These are phyloP conservation scores for Parthenolecanium corni DNA, from an alignment of 2,888 invertebrate species.

Conservation along the genomic window DNA sequence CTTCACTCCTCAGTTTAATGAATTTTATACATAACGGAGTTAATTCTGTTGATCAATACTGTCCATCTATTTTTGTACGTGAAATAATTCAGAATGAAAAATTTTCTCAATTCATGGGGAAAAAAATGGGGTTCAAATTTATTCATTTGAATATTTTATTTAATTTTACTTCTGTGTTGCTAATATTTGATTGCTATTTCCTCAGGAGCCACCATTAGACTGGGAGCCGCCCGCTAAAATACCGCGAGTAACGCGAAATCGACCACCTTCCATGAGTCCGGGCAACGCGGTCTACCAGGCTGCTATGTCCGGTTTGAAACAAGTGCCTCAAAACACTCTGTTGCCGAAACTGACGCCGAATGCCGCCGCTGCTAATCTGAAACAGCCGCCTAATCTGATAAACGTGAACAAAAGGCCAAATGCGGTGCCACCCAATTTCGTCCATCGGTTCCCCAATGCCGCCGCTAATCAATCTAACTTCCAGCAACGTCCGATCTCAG, in stretches of 20 bases:
- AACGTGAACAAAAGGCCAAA: slow-evolving; percentile 31
- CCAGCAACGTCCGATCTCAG: slow-evolving; percentile 15
- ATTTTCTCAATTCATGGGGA: too few species aligned
- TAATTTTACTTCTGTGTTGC: too few species aligned
- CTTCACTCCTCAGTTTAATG: too few species aligned
- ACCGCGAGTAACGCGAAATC: slow-evolving; percentile 51
- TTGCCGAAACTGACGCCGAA: slow-evolving; percentile 41
- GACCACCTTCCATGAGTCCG: slow-evolving; percentile 34
- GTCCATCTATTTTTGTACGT: too few species aligned
- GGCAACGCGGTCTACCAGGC: slow-evolving; percentile 39
- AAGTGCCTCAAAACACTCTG: slow-evolving; percentile 37
- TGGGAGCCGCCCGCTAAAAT: slow-evolving; percentile 93
- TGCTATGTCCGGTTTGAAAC: slow-evolving; percentile 34
- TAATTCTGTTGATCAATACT: too few species aligned
- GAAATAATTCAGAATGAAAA: too few species aligned
- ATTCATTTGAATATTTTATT: too few species aligned
- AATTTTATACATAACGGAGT: too few species aligned
- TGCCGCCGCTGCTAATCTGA: slow-evolving; percentile 35
- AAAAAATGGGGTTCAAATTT: too few species aligned
- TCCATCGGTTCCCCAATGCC: slow-evolving; percentile 14
- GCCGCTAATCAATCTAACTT: slow-evolving; percentile 18
- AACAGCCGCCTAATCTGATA: slow-evolving; percentile 29
- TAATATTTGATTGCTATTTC: too few species aligned
- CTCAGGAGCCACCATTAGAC: slow-evolving; percentile 65
- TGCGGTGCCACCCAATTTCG: not conserved